Conservation (phyloP, 1,140 invertebrate genomes). For the Drusus annulatus region DNA sequence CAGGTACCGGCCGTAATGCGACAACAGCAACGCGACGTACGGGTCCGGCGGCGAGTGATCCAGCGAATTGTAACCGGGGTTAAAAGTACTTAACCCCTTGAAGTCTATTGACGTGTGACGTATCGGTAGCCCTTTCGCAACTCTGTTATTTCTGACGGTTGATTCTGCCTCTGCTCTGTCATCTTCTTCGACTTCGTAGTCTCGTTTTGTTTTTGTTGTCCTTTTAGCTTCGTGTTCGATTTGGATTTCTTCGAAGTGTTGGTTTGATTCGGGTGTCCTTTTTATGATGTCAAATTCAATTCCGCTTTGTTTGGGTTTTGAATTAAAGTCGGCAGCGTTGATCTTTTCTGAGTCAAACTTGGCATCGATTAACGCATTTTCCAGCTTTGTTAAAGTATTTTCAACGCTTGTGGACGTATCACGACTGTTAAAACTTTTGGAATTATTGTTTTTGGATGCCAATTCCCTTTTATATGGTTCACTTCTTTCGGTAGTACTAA, state of each 20-base stretch:
- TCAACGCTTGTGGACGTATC: background rate
- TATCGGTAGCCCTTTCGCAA: slow-evolving; percentile 33
- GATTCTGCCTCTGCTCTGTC: slow-evolving; percentile 13
- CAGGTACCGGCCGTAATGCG: slow-evolving; percentile 75
- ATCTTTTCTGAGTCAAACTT: background rate
- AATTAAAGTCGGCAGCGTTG: no score
- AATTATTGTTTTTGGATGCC: background rate
- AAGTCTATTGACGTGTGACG: slow-evolving; percentile 24
- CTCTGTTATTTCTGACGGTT: slow-evolving; percentile 36
- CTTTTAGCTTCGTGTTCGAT: no score
- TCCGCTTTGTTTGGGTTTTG: no score
- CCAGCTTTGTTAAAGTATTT: slow-evolving; percentile 1
- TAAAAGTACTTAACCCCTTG: slow-evolving; percentile 13
- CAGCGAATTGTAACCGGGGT: slow-evolving; percentile 68
- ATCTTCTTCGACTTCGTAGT: slow-evolving; percentile 1
- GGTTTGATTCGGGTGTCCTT: no score
- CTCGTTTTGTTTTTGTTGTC: slow-evolving; percentile 1
- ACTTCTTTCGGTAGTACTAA: no score
- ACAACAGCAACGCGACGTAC: slow-evolving; percentile 72
- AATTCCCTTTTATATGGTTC: background rate
- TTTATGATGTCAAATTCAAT: no score
- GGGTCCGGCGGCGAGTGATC: slow-evolving; percentile 74
- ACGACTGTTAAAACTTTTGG: no score
- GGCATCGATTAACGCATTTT: background rate
- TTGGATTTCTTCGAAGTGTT: no score